Evolutionary conservation across 2,113 vertebrate species (phyloP).

Genomic region (Upupa epops): DNA sequence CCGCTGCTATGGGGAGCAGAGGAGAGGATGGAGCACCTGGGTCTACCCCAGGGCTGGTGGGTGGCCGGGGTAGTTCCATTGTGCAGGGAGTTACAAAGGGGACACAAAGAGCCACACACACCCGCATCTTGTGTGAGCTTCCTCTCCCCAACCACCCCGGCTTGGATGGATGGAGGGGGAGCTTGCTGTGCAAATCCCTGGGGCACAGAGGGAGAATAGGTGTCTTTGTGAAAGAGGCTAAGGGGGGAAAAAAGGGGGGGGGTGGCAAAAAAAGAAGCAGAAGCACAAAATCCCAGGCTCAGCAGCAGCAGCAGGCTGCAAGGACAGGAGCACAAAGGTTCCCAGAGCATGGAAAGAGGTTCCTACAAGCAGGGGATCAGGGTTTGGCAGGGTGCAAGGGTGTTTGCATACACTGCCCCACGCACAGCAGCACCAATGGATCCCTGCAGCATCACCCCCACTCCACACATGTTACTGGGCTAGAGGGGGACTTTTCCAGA

Average conservation of each 20-base stretch:
- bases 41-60: not conserved
- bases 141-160: not conserved
- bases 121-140: conserved; percentile 51
- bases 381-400: not conserved
- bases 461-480: not conserved
- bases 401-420: not conserved
- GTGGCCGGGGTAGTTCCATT: conserved; percentile 37
- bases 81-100: conserved; percentile 60
- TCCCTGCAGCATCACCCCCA: accelerated
- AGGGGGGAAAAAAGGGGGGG: not conserved
- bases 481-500: not conserved
- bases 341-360: not conserved
- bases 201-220: not conserved
- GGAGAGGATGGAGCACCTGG: not conserved
- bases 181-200: conserved; percentile 36
- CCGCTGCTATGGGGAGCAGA: accelerated
- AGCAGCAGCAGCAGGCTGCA: not conserved
- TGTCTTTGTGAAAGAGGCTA: conserved; percentile 53
- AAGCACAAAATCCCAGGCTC: not conserved
- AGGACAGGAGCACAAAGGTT: conserved; percentile 15
- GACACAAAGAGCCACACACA: conserved; percentile 60
- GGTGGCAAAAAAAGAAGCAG: not conserved
- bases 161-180: conserved; percentile 44
- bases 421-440: not conserved
- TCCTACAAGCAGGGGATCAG: not conserved